Percentiles rank a stretch among this genome's conserved stretches.
Conservation (phyloP, 1,140 invertebrate species). For the Atta colombica region DNA sequence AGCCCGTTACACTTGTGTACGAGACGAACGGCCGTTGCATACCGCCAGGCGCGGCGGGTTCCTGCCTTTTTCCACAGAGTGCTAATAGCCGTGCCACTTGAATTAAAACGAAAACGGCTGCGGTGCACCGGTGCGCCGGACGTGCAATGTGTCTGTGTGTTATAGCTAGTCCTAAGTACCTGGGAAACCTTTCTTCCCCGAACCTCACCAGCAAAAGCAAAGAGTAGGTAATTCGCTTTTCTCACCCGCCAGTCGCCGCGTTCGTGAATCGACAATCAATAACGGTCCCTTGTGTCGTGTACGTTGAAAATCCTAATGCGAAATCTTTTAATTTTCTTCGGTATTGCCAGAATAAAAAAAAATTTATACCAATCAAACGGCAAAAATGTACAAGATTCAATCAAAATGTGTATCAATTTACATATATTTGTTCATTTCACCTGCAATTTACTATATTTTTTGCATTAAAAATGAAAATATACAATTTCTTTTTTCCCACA, state of each 20-base stretch:
- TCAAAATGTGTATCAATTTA: too few relatives aligned
- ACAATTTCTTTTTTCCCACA: too few relatives aligned
- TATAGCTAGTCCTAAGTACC: slow-evolving; percentile 44
- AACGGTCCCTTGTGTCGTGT: background rate
- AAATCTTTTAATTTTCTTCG: background rate
- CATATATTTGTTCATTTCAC: too few relatives aligned
- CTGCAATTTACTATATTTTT: too few relatives aligned
- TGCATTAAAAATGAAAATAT: too few relatives aligned
- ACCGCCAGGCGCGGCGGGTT: slow-evolving; percentile 20
- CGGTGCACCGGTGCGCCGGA: slow-evolving; percentile 53
- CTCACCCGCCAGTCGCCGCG: background rate
- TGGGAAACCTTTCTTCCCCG: slow-evolving; percentile 7
- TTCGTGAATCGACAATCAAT: slow-evolving; percentile 34
- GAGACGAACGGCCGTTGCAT: slow-evolving; percentile 32
- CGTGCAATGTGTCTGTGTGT: slow-evolving; percentile 59
- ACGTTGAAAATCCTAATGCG: background rate
- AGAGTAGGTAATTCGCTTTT: slow-evolving; percentile 17
- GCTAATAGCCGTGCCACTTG: slow-evolving; percentile 56
- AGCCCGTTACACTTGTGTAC: slow-evolving; percentile 36
- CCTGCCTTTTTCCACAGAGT: background rate
- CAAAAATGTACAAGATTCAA: too few relatives aligned
- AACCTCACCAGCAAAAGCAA: background rate
- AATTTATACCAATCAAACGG: too few relatives aligned
- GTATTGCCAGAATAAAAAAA: background rate
- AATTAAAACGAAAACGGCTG: slow-evolving; percentile 64